A percentile compares a stretch with the other conserved stretches of the same genome.
These are phyloP conservation scores for Carduelis carduelis DNA, from an alignment of 2,797 vertebrate genomes.

Conservation along the genomic window DNA sequence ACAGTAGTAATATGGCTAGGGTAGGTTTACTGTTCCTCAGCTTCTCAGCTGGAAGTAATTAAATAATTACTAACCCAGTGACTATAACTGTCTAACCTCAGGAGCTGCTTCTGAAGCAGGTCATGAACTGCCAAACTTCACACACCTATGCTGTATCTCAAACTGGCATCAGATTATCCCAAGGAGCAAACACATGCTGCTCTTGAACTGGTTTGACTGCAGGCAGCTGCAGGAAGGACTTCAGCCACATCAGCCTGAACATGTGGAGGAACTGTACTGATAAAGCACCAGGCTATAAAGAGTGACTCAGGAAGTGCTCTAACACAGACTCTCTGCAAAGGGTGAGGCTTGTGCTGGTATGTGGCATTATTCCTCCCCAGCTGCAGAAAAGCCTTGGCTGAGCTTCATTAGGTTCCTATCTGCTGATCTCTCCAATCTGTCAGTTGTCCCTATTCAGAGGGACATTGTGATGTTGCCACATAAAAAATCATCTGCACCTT, in stretches of 20 bases:
- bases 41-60: not conserved
- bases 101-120: not conserved
- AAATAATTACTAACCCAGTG: not conserved
- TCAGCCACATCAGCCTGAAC: not conserved
- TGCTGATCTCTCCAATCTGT: not conserved
- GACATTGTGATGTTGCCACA: not conserved
- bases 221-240: not conserved
- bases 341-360: not conserved
- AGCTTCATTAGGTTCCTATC: not conserved
- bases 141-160: not conserved
- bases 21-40: not conserved
- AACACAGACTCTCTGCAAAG: not conserved
- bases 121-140: not conserved
- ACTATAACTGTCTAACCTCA: not conserved
- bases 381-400: not conserved
- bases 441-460: not conserved
- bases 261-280: not conserved
- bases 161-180: not conserved
- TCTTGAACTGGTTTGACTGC: not conserved
- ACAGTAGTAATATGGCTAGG: not conserved
- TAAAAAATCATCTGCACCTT: not conserved
- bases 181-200: not conserved
- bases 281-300: not conserved
- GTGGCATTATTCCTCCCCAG: not conserved
- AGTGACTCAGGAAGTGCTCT: not conserved